A percentile compares a stretch with the other conserved stretches of the same genome.
Conservation (phyloP, 2,113 vertebrate species). For the Cettia cetti region DNA sequence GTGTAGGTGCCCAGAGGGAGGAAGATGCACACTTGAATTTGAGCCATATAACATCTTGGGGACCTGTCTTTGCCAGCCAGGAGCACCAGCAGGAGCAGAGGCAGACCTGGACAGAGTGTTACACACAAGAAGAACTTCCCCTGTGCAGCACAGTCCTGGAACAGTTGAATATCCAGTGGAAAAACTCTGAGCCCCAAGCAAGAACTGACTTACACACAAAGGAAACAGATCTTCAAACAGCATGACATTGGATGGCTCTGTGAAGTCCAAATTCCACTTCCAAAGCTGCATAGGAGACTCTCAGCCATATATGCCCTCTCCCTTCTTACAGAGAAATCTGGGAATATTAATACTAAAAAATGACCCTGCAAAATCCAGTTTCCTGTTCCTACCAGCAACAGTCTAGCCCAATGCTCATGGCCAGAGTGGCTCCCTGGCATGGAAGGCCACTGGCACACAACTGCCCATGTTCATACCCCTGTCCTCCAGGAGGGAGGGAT, state of each 20-base stretch:
- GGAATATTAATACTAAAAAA: background rate
- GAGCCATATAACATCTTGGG: background rate
- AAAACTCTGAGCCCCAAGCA: background rate
- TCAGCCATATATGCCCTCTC: background rate
- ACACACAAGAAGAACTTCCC: background rate
- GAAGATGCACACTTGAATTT: background rate
- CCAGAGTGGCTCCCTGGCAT: background rate
- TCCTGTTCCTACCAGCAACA: background rate
- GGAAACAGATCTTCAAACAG: background rate
- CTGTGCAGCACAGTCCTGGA: background rate
- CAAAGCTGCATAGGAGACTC: background rate
- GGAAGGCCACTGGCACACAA: background rate
- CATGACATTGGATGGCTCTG: background rate
- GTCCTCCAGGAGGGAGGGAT: background rate
- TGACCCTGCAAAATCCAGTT: background rate
- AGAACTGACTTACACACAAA: background rate
- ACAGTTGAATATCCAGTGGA: background rate
- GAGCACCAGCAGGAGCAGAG: background rate
- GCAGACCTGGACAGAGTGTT: background rate
- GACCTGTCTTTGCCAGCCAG: background rate
- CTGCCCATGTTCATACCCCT: fast-evolving
- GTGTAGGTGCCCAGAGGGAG: background rate
- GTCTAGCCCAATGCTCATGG: background rate
- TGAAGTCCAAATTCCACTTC: background rate
- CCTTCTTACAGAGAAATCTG: background rate